Percentiles rank a stretch among this genome's conserved stretches.
phyloP scores from a whole-genome alignment of 2,888 invertebrate genomes.

The Eristalis pertinax region DNA sequence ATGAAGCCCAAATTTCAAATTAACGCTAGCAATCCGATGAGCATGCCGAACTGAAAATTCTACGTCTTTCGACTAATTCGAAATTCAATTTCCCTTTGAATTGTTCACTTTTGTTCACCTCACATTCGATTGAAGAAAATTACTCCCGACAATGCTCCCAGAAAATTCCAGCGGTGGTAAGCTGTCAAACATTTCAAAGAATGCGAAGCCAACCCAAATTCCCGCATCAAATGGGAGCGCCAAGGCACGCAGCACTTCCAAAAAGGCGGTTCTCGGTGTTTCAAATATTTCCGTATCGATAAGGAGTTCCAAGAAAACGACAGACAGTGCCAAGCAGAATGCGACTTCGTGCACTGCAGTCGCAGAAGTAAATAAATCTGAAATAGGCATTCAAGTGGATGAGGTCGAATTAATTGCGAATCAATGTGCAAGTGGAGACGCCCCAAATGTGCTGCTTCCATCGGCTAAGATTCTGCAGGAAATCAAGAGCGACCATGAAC shows the following conservation, averaged over 20 bases:
- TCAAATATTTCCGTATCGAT: conserved; percentile 37
- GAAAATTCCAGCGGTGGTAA: not conserved
- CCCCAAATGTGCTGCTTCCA: conserved; percentile 72
- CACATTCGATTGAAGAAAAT: not conserved
- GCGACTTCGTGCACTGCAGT: not conserved
- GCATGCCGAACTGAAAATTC: not conserved
- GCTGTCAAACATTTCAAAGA: not conserved
- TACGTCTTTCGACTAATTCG: not conserved
- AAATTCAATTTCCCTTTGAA: not conserved
- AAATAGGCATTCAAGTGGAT: conserved; percentile 42
- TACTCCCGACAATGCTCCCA: conserved; percentile 11
- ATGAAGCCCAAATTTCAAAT: not conserved
- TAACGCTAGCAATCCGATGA: not conserved
- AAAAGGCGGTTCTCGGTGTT: conserved; percentile 22
- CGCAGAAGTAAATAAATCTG: not conserved
- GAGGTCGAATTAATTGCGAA: conserved; percentile 26
- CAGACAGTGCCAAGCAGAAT: not conserved
- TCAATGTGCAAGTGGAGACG: not conserved
- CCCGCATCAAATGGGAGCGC: not conserved
- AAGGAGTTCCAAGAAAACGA: conserved; percentile 19
- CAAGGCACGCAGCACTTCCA: not conserved
- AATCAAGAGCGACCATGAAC: conserved; percentile 74
- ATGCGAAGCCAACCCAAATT: not conserved
- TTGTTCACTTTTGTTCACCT: conserved; percentile 1
- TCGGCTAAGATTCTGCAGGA: conserved; percentile 73